A percentile compares a stretch with the other conserved stretches of the same genome.
Evolutionary conservation across 2,113 vertebrate species (phyloP).

Genomic region (Athene noctua): DNA sequence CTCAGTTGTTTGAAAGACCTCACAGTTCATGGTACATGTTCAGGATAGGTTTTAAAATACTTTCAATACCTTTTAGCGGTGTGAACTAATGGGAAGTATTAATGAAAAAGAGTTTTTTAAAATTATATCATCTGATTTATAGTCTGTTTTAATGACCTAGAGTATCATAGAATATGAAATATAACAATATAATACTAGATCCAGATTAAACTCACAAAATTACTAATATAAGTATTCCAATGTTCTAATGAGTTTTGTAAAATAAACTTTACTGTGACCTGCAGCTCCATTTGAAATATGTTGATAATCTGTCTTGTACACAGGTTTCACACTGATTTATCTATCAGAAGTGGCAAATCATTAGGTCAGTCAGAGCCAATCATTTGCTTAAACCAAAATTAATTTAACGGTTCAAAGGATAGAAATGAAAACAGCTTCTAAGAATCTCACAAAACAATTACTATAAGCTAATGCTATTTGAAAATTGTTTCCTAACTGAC

Average conservation of each 20-base stretch:
- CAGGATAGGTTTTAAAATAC: neutral
- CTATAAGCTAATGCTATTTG: neutral
- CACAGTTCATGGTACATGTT: neutral
- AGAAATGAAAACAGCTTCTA: neutral
- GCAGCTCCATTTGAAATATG: neutral
- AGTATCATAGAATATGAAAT: neutral
- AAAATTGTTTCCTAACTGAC: neutral
- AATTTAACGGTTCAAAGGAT: neutral
- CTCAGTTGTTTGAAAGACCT: neutral
- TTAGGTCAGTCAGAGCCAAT: neutral
- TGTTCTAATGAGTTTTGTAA: neutral
- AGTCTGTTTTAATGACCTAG: neutral
- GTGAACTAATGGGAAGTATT: neutral
- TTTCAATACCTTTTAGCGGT: neutral
- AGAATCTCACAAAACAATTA: neutral
- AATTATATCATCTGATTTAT: neutral
- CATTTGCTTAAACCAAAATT: neutral
- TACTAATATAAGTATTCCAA: neutral
- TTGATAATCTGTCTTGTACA: neutral
- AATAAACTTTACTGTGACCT: neutral
- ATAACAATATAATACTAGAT: neutral
- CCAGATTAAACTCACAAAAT: neutral
- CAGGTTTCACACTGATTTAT: neutral
- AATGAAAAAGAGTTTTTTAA: neutral
- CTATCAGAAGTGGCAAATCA: neutral